Evolutionary conservation across 2,888 invertebrate species (phyloP).

Genomic region (Camponotus fellah): DNA sequence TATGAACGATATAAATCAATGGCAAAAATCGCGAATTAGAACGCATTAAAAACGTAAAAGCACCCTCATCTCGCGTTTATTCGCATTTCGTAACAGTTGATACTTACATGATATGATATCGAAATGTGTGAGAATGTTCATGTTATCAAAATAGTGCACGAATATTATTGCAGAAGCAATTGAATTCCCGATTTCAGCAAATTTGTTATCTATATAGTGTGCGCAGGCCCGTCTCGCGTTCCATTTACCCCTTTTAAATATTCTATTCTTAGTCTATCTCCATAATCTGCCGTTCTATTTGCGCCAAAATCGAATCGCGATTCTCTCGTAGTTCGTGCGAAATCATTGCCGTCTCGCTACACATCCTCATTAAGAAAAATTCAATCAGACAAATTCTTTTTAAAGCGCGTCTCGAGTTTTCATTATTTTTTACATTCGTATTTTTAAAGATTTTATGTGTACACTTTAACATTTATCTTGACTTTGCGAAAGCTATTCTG

Average conservation of each 20-base stretch:
- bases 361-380: background rate
- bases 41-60: background rate
- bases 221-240: conserved; percentile 73
- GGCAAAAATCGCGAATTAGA: background rate
- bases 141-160: background rate
- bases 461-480: background rate
- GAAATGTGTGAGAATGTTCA: background rate
- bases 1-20: background rate
- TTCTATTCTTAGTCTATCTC: conserved; percentile 80
- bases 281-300: conserved; percentile 79
- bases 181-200: conserved; percentile 43
- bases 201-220: conserved; percentile 45
- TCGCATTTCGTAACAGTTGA: conserved; percentile 16
- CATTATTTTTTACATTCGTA: background rate
- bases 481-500: background rate
- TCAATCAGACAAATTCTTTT: background rate
- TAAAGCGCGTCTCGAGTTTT: background rate
- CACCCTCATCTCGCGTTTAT: background rate
- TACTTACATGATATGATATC: background rate
- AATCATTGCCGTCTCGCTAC: conserved; percentile 28
- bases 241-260: conserved; percentile 78
- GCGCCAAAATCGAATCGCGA: conserved; percentile 67
- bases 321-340: conserved; percentile 55
- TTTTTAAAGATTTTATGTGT: background rate
- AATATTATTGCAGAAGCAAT: conserved; percentile 30